Evolutionary conservation across 2,888 invertebrate species (phyloP).

Genomic region (Agonopterix arenella): DNA sequence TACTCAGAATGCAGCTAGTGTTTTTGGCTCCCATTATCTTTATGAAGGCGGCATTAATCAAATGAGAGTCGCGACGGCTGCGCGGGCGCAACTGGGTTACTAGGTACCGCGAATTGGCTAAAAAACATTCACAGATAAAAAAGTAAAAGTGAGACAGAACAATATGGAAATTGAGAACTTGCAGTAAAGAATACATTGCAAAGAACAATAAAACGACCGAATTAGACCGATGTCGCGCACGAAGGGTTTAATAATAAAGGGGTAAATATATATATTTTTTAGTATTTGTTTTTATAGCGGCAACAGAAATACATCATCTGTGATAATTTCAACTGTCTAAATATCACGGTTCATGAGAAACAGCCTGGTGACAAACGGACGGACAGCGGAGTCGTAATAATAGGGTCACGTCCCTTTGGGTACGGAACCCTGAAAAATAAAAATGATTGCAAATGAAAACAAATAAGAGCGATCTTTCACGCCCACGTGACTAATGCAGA

Average conservation of each 20-base stretch:
- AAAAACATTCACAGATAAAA: background rate
- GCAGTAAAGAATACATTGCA: background rate
- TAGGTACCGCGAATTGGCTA: background rate
- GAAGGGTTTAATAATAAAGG: too few species aligned
- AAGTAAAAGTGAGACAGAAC: background rate
- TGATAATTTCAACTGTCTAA: too few species aligned
- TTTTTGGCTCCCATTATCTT: constrained; percentile 26
- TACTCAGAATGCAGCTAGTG: constrained; percentile 26
- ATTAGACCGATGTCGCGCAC: background rate
- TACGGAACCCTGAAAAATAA: too few species aligned
- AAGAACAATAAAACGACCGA: background rate
- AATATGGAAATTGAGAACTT: background rate
- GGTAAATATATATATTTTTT: too few species aligned
- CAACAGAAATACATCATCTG: too few species aligned
- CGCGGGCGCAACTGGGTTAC: constrained; percentile 8
- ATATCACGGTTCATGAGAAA: too few species aligned
- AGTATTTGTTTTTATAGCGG: too few species aligned
- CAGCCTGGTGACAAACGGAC: too few species aligned
- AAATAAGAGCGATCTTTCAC: background rate
- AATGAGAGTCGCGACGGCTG: constrained; percentile 12
- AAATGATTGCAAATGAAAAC: background rate
- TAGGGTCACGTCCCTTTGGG: too few species aligned
- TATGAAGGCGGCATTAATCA: constrained; percentile 37
- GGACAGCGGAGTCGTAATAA: too few species aligned
- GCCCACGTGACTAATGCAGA: constrained; percentile 5